Percentiles rank a stretch among this genome's conserved stretches.
These are phyloP conservation scores for Eristalis tenax DNA, from an alignment of 2,888 invertebrate species.

Conservation along the genomic window DNA sequence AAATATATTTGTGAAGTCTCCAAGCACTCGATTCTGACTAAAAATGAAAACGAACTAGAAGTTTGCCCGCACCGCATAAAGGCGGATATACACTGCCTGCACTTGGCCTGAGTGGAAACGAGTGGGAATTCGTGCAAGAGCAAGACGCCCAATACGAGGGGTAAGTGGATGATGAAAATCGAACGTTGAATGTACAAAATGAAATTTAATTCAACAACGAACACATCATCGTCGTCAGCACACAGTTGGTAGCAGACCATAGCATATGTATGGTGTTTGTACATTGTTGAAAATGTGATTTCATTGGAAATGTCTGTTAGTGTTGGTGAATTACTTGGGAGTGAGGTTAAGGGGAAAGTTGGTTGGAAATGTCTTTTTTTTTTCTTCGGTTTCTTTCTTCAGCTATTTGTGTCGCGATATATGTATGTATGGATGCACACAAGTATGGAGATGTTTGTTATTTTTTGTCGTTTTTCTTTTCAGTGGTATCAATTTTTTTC, in stretches of 20 bases:
- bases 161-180: slow-evolving; percentile 32
- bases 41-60: slow-evolving; percentile 66
- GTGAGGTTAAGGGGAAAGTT: slow-evolving; percentile 60
- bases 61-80: slow-evolving; percentile 69
- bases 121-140: not conserved
- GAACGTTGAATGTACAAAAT: slow-evolving; percentile 31
- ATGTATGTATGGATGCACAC: slow-evolving; percentile 11
- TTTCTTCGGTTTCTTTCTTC: slow-evolving; percentile 28
- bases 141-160: not conserved
- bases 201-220: slow-evolving; percentile 64
- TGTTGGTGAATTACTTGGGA: slow-evolving; percentile 50
- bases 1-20: slow-evolving; percentile 79
- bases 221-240: not conserved
- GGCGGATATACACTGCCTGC: slow-evolving; percentile 54
- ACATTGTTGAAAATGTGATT: slow-evolving; percentile 54
- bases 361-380: slow-evolving; percentile 9
- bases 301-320: slow-evolving; percentile 50
- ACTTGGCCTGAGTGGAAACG: slow-evolving; percentile 3
- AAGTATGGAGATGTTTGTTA: slow-evolving; percentile 13
- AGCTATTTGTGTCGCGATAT: slow-evolving; percentile 63
- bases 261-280: slow-evolving; percentile 17
- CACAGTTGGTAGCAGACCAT: not conserved
- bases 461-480: slow-evolving; percentile 34
- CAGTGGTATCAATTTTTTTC: slow-evolving; percentile 50
- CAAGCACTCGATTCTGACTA: slow-evolving; percentile 78